Evolutionary conservation across 2,888 invertebrate genomes (phyloP).

Genomic region (Argyresthia albistria): DNA sequence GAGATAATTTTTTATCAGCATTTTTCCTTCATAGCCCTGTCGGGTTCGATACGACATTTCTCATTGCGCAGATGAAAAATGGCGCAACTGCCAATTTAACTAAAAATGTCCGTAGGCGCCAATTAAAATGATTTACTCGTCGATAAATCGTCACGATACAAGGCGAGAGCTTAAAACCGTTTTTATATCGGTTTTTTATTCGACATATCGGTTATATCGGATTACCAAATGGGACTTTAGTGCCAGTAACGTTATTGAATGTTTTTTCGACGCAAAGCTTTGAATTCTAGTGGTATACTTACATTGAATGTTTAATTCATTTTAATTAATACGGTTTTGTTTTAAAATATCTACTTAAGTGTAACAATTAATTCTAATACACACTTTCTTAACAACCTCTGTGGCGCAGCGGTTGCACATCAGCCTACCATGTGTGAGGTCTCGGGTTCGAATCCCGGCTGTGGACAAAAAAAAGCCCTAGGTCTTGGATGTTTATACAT

Average conservation of each 20-base stretch:
- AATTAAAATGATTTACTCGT: slow-evolving; percentile 71
- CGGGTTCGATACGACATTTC: background rate
- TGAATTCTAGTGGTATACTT: background rate
- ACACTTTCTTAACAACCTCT: too few species aligned
- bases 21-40: too few species aligned
- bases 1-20: too few species aligned
- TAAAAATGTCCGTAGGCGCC: slow-evolving; percentile 62
- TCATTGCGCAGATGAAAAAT: slow-evolving; percentile 41
- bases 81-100: slow-evolving; percentile 62
- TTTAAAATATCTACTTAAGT: too few species aligned
- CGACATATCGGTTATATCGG: slow-evolving; percentile 20
- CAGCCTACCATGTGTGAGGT: too few species aligned
- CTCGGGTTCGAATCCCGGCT: too few species aligned
- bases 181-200: slow-evolving; percentile 14
- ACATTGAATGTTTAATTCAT: background rate
- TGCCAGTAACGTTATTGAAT: slow-evolving; percentile 14
- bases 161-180: slow-evolving; percentile 26
- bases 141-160: slow-evolving; percentile 56
- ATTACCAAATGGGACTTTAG: slow-evolving; percentile 18
- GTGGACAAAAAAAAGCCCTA: too few species aligned
- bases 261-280: too few species aligned
- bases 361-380: too few species aligned
- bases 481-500: too few species aligned
- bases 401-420: too few species aligned
- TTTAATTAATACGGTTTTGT: too few species aligned